Base-by-base conservation (phyloP, 30 jellyfish, hydroid and myxozoan species). In the Chironex yamaguchii region DNA sequence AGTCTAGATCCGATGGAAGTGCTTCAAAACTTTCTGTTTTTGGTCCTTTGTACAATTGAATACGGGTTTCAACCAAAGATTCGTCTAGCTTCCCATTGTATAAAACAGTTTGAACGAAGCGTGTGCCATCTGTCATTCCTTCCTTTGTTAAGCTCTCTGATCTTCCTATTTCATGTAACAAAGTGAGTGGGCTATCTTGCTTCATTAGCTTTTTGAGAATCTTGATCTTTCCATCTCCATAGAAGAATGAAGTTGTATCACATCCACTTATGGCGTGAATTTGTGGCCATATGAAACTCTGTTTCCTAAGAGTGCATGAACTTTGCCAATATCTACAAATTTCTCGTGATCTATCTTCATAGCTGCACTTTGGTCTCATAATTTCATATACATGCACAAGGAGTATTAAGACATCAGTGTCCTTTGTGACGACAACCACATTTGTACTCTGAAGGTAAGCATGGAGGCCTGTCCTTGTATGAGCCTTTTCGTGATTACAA, bases 381-480 rank as follows among this genome's bases (percentile, higher is more conserved):
- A n/a, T 68, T 14, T 25, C 27, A 29, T 4, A 66, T 25, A 33
- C 82, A 31, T 68, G 68, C 30, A 68, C 82, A 28, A 68, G 69
- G 11, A 68, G 58, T 30, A 29, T 33, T 30, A 68, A 36, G 17
- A 68, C 82, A 32, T 68, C 82, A 0, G 82, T 68, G 68, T 68
- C 82, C 26, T 68, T 29, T 68, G 82, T 65, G 17, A 68, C 82
- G 17, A 68, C 82, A n/a, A n/a, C n/a, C 12, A 68, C 82, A 68
- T 68, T 32, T 12, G 82, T 68, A 13, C 36, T 65, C n/a, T 2
- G n/a, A 21, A 34, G 68, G 26, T 31, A 24, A 30, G 82, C 82
- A 68, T 68, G 82, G 21, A 68, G 36, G 27, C 33, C 68, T n/a
- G 36, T 62, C 26, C 82, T 68, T 24, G 82, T 68, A 32, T 68